These are phyloP conservation scores for Macropis europaea DNA, from an alignment of 2,888 invertebrate genomes.

Conservation along the genomic window DNA sequence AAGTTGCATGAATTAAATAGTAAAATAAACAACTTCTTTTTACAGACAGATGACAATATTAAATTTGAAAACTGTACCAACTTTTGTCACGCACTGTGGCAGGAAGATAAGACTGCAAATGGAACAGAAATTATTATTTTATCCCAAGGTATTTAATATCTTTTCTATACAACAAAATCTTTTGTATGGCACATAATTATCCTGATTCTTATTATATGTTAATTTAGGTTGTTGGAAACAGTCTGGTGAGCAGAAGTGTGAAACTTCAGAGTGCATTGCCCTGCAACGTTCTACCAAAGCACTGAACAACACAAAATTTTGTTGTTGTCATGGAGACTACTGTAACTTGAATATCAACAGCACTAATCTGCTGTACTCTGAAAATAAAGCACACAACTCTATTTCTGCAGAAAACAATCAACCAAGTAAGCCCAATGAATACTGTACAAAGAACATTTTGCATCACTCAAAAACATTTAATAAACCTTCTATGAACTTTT, in stretches of 20 bases:
- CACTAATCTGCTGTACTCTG: constrained; percentile 55
- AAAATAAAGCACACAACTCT: constrained; percentile 63
- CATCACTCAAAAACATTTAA: not conserved
- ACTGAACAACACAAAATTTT: constrained; percentile 86
- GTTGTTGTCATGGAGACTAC: constrained; percentile 90
- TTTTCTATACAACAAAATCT: not conserved
- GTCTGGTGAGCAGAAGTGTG: constrained; percentile 79
- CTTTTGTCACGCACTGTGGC: constrained; percentile 88
- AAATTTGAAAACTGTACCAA: constrained; percentile 77
- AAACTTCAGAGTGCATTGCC: constrained; percentile 82
- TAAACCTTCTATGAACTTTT: constrained; percentile 20
- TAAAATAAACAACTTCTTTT: constrained; percentile 4
- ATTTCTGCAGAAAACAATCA: constrained; percentile 44
- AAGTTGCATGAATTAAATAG: not conserved
- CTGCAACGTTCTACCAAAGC: constrained; percentile 82
- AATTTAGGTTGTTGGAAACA: constrained; percentile 81
- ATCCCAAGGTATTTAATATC: constrained; percentile 86
- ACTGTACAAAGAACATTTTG: not conserved
- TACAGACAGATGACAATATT: constrained; percentile 65
- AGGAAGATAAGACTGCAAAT: constrained; percentile 81
- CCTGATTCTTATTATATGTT: not conserved
- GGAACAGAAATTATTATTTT: constrained; percentile 83
- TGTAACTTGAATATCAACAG: constrained; percentile 87
- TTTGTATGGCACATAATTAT: not conserved
- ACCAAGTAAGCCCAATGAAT: constrained; percentile 51